Conservation (phyloP, 37 sponge, comb jelly and placozoan genomes). For the Hormiphora californensis region DNA sequence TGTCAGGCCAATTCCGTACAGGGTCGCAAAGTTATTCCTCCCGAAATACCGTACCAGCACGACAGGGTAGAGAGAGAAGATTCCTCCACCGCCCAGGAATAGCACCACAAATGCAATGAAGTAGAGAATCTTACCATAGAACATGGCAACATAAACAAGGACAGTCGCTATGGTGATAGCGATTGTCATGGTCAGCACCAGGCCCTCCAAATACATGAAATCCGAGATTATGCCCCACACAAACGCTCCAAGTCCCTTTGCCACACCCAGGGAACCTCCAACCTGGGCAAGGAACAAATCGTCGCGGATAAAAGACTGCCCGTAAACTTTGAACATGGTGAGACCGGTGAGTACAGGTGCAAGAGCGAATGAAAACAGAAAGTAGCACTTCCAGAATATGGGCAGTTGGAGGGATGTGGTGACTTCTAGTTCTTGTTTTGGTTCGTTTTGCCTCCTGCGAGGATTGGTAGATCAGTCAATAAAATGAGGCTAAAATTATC, state of each 20-base stretch:
- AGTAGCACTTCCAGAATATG: conserved; percentile 11
- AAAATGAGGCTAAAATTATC: no score
- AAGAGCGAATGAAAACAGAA: not conserved
- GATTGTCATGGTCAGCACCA: not conserved
- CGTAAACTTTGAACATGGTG: conserved; percentile 6
- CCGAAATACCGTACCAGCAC: conserved; percentile 2
- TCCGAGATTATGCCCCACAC: not conserved
- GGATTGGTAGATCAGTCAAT: not conserved
- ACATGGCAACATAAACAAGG: not conserved
- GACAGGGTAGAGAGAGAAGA: conserved; percentile 1
- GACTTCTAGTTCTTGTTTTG: not conserved
- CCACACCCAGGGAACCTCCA: not conserved
- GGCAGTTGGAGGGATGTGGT: not conserved
- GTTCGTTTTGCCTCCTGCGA: conserved; percentile 10
- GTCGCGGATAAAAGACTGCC: conserved; percentile 9
- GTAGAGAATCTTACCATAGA: not conserved
- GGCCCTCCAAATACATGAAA: not conserved
- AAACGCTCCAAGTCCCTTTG: not conserved
- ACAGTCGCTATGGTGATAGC: not conserved
- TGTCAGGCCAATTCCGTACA: conserved; percentile 1
- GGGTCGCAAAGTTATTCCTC: conserved; percentile 2
- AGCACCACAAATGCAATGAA: not conserved
- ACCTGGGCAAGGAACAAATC: conserved; percentile 8
- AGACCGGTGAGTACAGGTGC: not conserved
- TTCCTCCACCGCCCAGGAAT: not conserved